phyloP scores from a whole-genome alignment of 1,140 invertebrate genomes.

The Anastatus disparis region DNA sequence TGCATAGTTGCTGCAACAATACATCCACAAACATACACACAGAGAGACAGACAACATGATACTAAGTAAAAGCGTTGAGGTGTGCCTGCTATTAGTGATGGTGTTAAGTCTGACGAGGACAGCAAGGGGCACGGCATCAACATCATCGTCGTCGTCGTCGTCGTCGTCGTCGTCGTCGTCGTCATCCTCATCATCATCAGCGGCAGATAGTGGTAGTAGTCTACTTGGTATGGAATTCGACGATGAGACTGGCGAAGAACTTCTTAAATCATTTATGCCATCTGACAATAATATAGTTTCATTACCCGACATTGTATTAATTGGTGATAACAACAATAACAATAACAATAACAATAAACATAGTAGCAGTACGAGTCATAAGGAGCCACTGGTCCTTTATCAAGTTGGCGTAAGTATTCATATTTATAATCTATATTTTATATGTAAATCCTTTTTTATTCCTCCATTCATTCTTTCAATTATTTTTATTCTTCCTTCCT shows the following conservation, averaged over 20 bases:
- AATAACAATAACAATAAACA: no score
- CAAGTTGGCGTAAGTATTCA: conserved; percentile 64
- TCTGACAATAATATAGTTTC: conserved; percentile 47
- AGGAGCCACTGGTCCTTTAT: conserved; percentile 58
- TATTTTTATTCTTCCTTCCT: no score
- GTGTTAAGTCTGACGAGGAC: conserved; percentile 22
- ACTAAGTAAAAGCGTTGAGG: no score
- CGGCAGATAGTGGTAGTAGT: no score
- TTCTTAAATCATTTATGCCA: conserved; percentile 54
- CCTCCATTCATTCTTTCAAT: no score
- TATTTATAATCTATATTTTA: no score
- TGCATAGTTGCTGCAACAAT: no score
- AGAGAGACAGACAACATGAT: neutral
- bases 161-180: neutral
- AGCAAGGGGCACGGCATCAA: conserved; percentile 17
- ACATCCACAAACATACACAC: neutral
- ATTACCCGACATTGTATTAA: conserved; percentile 9
- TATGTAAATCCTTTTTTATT: no score
- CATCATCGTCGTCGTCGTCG: neutral
- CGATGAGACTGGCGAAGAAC: conserved; percentile 52
- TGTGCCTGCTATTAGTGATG: no score
- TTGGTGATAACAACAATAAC: no score
- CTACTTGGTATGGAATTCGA: conserved; percentile 48
- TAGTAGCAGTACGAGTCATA: conserved; percentile 40
- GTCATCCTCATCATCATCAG: no score